Evolutionary conservation across 1,140 invertebrate genomes (phyloP).

Genomic region (Bursaphelenchus mucronatus): DNA sequence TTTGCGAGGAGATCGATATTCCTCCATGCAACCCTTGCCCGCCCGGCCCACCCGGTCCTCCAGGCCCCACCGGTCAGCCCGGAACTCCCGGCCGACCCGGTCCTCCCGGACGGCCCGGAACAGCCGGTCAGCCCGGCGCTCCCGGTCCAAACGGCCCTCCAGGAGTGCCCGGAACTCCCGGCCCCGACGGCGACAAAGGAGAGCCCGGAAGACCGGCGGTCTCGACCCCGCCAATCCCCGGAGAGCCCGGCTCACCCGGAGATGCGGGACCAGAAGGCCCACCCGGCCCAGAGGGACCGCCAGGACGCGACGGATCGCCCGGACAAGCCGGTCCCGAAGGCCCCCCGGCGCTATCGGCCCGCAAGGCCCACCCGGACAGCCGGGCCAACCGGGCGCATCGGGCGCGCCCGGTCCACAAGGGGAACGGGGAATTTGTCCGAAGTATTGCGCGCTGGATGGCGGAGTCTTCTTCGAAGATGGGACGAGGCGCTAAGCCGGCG

Average conservation of each 20-base stretch:
- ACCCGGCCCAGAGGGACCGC: slow-evolving; percentile 27
- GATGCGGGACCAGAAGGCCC: slow-evolving; percentile 28
- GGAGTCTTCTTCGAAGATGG: slow-evolving; percentile 24
- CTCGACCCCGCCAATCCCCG: slow-evolving; percentile 31
- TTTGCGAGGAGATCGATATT: slow-evolving; percentile 56
- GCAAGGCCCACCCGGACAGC: slow-evolving; percentile 15
- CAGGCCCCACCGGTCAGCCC: slow-evolving; percentile 2
- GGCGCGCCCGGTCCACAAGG: slow-evolving; percentile 43
- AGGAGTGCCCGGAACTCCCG: slow-evolving; percentile 19
- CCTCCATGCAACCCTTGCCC: slow-evolving; percentile 57
- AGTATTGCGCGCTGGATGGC: slow-evolving; percentile 28
- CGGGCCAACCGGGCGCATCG: slow-evolving; percentile 49
- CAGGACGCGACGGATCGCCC: slow-evolving; percentile 25
- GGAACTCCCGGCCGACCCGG: slow-evolving; percentile 15
- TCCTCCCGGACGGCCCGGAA: slow-evolving; percentile 1
- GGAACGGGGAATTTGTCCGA: slow-evolving; percentile 29
- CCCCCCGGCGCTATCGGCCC: slow-evolving; percentile 36
- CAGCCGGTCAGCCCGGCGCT: neutral
- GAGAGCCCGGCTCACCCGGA: slow-evolving; percentile 25
- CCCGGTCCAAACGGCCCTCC: slow-evolving; percentile 19
- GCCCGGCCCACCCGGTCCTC: slow-evolving; percentile 29
- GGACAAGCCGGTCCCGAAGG: slow-evolving; percentile 38
- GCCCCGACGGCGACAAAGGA: slow-evolving; percentile 25
- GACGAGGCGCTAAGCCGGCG: slow-evolving; percentile 3
- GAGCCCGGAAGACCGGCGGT: slow-evolving; percentile 33